Evolutionary conservation across 2,888 invertebrate genomes (phyloP).

Genomic region (Acronicta leporina): DNA sequence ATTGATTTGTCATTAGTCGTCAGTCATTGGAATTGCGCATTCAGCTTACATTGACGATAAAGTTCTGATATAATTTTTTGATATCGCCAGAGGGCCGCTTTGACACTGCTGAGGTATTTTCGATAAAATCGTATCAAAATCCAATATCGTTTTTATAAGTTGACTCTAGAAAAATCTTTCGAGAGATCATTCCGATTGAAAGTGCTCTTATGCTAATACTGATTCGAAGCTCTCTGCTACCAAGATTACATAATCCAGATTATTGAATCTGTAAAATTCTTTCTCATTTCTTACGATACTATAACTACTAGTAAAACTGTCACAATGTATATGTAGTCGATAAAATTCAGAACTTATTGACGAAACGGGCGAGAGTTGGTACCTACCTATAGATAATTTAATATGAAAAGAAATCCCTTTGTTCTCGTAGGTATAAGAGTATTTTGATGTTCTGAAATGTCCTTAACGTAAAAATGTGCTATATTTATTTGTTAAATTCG

Average conservation of each 20-base stretch:
- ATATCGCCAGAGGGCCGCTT: slow-evolving; percentile 75
- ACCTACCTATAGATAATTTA: slow-evolving; percentile 32
- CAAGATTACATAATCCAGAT: slow-evolving; percentile 54
- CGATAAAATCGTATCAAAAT: slow-evolving; percentile 83
- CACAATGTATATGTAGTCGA: slow-evolving; percentile 35
- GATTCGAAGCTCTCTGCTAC: slow-evolving; percentile 45
- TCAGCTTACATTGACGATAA: slow-evolving; percentile 74
- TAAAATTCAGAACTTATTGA: slow-evolving; percentile 44
- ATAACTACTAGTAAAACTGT: slow-evolving; percentile 43
- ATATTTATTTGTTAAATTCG: slow-evolving; percentile 20
- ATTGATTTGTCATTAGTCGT: slow-evolving; percentile 59
- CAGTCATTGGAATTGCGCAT: slow-evolving; percentile 56
- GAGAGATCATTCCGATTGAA: slow-evolving; percentile 70
- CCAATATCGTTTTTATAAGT: slow-evolving; percentile 75
- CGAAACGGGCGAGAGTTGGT: slow-evolving; percentile 18
- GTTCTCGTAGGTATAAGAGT: slow-evolving; percentile 36
- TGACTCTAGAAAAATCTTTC: slow-evolving; percentile 54
- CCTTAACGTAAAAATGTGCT: slow-evolving; percentile 20
- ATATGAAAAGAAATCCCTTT: slow-evolving; percentile 43
- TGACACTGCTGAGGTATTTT: slow-evolving; percentile 73
- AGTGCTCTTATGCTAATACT: slow-evolving; percentile 69
- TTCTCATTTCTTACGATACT: slow-evolving; percentile 32
- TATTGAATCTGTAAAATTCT: slow-evolving; percentile 53
- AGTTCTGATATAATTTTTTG: slow-evolving; percentile 84
- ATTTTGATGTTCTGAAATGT: slow-evolving; percentile 27